Conservation (phyloP, 2,888 invertebrate genomes). For the Pandemis corylana region DNA sequence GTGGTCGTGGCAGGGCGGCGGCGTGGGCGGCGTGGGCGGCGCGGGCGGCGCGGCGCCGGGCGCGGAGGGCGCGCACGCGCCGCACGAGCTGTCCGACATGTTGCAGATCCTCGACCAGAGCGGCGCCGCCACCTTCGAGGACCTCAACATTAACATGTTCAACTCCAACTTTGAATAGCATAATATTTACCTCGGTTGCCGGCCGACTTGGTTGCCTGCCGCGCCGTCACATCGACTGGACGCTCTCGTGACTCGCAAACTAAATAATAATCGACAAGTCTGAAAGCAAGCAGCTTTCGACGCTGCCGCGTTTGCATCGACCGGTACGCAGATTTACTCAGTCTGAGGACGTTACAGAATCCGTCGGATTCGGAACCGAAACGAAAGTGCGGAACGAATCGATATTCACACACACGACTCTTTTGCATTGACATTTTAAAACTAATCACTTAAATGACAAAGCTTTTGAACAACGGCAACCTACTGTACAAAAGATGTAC, state of each 20-base stretch:
- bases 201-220: conserved; percentile 5
- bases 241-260: not conserved
- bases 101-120: conserved; percentile 96
- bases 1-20: conserved; percentile 88
- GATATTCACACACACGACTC: not conserved
- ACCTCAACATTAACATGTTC: conserved; percentile 95
- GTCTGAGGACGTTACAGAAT: not conserved
- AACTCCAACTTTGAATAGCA: conserved; percentile 86
- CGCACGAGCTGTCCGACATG: conserved; percentile 95
- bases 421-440: conserved; percentile 14
- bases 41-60: conserved; percentile 57
- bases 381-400: not conserved
- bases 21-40: conserved; percentile 57
- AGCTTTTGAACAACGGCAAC: conserved; percentile 23
- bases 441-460: not conserved
- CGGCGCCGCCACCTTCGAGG: conserved; percentile 93
- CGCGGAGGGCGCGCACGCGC: conserved; percentile 79
- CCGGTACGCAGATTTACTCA: not conserved
- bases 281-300: not conserved
- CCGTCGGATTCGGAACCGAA: not conserved
- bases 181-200: conserved; percentile 14
- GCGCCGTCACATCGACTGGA: not conserved
- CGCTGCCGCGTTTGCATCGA: not conserved
- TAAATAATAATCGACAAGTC: not conserved
- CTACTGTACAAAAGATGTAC: conserved; percentile 40